phyloP scores from a whole-genome alignment of 2,113 vertebrate species.

The Loxodonta africana region DNA sequence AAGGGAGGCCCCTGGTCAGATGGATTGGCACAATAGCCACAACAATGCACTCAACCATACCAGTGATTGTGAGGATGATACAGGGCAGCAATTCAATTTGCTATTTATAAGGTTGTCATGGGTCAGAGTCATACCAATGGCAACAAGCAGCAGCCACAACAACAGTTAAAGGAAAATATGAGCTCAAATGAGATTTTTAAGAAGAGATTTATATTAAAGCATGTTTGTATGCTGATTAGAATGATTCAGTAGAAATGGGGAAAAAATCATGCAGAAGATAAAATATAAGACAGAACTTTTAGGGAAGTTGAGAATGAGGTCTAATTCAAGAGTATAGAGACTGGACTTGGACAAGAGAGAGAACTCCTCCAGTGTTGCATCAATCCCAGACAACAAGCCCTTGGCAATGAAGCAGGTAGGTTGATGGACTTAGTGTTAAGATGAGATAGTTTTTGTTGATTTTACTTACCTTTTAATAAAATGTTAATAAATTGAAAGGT shows the following conservation, averaged over 20 bases:
- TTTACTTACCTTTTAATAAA: conserved; percentile 4
- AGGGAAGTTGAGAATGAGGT: background rate
- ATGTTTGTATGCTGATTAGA: background rate
- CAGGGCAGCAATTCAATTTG: no score
- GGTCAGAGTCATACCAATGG: no score
- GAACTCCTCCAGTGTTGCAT: no score
- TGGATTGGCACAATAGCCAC: no score
- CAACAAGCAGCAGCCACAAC: no score
- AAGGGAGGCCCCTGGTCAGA: no score
- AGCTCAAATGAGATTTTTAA: background rate
- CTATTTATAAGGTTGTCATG: no score
- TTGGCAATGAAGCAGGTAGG: background rate
- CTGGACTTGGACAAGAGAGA: background rate
- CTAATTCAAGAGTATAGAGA: background rate
- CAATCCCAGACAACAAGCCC: background rate
- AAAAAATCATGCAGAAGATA: background rate
- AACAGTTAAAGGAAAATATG: background rate
- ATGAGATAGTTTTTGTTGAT: background rate
- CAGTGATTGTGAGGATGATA: no score
- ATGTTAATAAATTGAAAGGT: background rate
- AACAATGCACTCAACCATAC: no score
- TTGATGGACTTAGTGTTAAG: background rate
- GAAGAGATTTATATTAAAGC: background rate
- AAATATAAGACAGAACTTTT: background rate
- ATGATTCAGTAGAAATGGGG: background rate